phyloP scores from a whole-genome alignment of 2,797 vertebrate genomes.

The Triplophysa bombifrons region DNA sequence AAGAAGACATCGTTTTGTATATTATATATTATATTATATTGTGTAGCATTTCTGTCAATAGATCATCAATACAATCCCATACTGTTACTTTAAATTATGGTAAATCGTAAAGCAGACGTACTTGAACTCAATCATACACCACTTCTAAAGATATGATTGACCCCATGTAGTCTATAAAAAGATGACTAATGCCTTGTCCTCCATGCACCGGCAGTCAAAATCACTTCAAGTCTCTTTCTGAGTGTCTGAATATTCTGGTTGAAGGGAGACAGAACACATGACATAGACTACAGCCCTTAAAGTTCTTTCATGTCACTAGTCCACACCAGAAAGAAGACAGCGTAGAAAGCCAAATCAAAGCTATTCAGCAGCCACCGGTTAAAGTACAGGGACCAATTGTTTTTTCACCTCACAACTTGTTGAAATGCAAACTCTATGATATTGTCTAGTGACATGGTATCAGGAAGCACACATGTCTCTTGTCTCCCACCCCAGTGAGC shows the following conservation, averaged over 20 bases:
- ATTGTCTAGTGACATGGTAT: not conserved
- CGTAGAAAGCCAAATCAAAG: not conserved
- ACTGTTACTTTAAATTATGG: not conserved
- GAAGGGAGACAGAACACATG: not conserved
- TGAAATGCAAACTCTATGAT: not conserved
- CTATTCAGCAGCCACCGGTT: not conserved
- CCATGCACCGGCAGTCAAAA: not conserved
- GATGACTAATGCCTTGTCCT: conserved; percentile 4
- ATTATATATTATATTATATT: too few species aligned
- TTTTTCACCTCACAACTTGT: not conserved
- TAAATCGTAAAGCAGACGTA: not conserved
- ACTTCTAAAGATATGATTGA: not conserved
- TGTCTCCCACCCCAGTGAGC: conserved; percentile 38
- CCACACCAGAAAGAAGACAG: not conserved
- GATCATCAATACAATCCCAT: too few species aligned
- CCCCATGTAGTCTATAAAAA: not conserved
- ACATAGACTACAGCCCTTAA: not conserved
- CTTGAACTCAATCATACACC: not conserved
- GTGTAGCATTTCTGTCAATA: too few species aligned
- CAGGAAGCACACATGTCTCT: conserved; percentile 30
- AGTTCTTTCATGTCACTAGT: not conserved
- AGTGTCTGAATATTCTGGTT: not conserved
- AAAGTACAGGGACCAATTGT: not conserved
- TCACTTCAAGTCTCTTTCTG: not conserved
- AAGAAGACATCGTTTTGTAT: too few species aligned